A percentile compares a stretch with the other conserved stretches of the same genome.
Conservation (phyloP, 2,113 vertebrate genomes). For the Vulpes vulpes region DNA sequence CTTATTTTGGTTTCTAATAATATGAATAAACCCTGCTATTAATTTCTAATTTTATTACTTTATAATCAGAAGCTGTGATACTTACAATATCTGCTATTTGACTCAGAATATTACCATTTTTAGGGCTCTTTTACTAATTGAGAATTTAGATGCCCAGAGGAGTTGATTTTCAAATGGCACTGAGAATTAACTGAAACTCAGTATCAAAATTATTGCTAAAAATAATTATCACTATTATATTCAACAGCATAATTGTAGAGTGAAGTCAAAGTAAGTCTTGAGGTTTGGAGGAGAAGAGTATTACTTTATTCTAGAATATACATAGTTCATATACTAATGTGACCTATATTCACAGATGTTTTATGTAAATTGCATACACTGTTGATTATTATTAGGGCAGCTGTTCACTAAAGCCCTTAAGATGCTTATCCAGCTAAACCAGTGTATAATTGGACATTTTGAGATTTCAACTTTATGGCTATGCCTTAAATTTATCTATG, state of each 20-base stretch:
- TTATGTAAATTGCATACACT: background rate
- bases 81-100: background rate
- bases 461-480: background rate
- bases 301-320: background rate
- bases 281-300: background rate
- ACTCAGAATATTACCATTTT: background rate
- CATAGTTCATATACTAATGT: background rate
- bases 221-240: background rate
- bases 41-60: background rate
- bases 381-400: background rate
- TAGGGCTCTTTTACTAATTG: background rate
- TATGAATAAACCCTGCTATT: background rate
- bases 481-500: background rate
- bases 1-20: background rate
- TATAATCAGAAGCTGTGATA: background rate
- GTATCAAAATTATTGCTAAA: conserved; percentile 1
- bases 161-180: background rate
- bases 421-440: background rate
- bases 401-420: background rate
- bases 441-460: background rate
- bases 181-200: conserved; percentile 27
- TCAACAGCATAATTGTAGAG: background rate
- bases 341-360: background rate
- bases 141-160: background rate
- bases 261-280: background rate